These are phyloP conservation scores for Cranoglanis bouderius DNA, from an alignment of 2,113 vertebrate species.

Conservation along the genomic window DNA sequence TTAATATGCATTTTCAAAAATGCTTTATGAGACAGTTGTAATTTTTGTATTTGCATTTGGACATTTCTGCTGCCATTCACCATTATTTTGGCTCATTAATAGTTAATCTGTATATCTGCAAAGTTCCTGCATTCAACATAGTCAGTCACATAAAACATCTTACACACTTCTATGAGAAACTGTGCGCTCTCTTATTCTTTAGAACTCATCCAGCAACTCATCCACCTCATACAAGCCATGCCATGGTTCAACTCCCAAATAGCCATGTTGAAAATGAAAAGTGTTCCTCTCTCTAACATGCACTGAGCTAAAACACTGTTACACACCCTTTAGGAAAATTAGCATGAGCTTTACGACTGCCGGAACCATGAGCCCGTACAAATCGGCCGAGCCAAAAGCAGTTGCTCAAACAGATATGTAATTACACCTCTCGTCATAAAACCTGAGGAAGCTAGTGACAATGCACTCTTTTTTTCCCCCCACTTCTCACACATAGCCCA, in stretches of 20 bases:
- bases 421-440: constrained; percentile 76
- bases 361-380: constrained; percentile 60
- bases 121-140: neutral
- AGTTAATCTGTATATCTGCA: neutral
- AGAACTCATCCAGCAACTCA: neutral
- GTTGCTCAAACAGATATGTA: constrained; percentile 66
- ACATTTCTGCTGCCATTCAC: neutral
- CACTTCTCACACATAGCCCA: constrained; percentile 67
- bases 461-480: constrained; percentile 71
- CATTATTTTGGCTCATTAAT: neutral
- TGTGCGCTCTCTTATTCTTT: neutral
- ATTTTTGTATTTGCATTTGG: neutral
- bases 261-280: constrained; percentile 64
- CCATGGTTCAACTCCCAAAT: constrained; percentile 33
- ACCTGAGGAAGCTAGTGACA: constrained; percentile 77
- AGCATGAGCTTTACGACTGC: constrained; percentile 74
- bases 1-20: neutral
- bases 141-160: neutral
- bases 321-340: constrained; percentile 74
- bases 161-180: constrained; percentile 34
- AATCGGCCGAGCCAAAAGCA: constrained; percentile 61
- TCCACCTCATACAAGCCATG: neutral
- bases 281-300: constrained; percentile 62
- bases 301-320: constrained; percentile 73
- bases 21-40: neutral